Percentiles rank a stretch among this genome's conserved stretches.
phyloP scores from a whole-genome alignment of 2,888 invertebrate species.

The Calameuta pallipes region DNA sequence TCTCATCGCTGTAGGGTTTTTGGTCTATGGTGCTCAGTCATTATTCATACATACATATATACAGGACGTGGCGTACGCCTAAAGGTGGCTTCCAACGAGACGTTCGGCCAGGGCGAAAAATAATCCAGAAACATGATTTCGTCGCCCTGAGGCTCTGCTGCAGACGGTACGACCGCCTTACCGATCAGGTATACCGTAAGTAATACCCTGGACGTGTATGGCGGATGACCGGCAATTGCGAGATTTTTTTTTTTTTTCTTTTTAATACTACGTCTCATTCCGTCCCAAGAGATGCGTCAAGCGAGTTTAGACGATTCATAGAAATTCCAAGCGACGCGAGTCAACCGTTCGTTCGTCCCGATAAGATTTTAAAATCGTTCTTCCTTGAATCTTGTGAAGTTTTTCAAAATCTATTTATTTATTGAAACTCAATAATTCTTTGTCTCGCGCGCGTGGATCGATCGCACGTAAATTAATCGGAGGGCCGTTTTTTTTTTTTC shows the following conservation, averaged over 20 bases:
- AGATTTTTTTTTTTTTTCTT: background rate
- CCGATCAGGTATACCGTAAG: background rate
- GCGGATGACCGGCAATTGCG: background rate
- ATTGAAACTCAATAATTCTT: no score
- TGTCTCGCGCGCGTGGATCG: no score
- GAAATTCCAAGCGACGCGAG: no score
- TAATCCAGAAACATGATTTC: background rate
- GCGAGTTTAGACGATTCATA: no score
- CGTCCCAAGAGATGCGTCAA: no score
- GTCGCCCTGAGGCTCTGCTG: slow-evolving; percentile 3
- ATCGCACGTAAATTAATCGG: no score
- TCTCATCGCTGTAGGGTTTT: slow-evolving; percentile 15
- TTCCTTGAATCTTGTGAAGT: no score
- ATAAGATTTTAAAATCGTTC: no score
- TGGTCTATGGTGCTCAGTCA: slow-evolving; percentile 18
- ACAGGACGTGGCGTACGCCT: background rate
- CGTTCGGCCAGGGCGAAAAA: background rate
- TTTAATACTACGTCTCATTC: no score
- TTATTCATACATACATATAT: slow-evolving; percentile 11
- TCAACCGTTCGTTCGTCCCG: no score
- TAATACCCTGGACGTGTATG: background rate
- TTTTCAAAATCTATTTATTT: no score
- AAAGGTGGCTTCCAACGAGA: background rate
- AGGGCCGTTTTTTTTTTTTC: no score
- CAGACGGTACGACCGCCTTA: background rate